These are phyloP conservation scores for Leptodactylus fuscus DNA, from an alignment of 2,113 vertebrate species.

Conservation along the genomic window DNA sequence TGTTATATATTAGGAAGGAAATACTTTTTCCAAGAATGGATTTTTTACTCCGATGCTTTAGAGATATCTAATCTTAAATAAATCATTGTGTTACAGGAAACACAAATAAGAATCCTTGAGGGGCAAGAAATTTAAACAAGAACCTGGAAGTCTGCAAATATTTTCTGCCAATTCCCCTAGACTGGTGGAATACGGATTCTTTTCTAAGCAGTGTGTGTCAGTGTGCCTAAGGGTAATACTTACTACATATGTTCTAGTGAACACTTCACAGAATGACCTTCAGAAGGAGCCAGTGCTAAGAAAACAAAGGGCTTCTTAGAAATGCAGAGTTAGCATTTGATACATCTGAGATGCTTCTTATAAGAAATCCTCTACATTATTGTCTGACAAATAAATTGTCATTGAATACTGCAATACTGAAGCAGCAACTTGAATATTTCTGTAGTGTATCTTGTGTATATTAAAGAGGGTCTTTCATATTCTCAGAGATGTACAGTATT, in stretches of 20 bases:
- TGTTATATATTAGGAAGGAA: too few species aligned
- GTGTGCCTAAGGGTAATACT: neutral
- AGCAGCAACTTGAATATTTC: too few species aligned
- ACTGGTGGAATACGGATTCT: neutral
- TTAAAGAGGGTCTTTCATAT: too few species aligned
- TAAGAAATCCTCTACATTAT: too few species aligned
- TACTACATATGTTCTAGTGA: neutral
- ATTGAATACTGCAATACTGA: too few species aligned
- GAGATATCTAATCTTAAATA: too few species aligned
- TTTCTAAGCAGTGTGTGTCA: neutral
- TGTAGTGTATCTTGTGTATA: too few species aligned
- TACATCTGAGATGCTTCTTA: too few species aligned
- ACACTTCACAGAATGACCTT: neutral
- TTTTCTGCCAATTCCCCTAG: neutral
- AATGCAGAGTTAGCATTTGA: neutral
- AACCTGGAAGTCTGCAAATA: neutral
- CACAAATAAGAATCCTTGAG: neutral
- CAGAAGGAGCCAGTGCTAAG: neutral
- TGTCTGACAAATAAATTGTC: too few species aligned
- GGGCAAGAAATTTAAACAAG: neutral
- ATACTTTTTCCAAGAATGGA: too few species aligned
- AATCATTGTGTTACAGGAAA: neutral
- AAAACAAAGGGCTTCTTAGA: neutral
- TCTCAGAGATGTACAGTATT: too few species aligned
- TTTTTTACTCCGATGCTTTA: too few species aligned